phyloP scores from a whole-genome alignment of 2,113 vertebrate species.

The Engraulis encrasicolus region DNA sequence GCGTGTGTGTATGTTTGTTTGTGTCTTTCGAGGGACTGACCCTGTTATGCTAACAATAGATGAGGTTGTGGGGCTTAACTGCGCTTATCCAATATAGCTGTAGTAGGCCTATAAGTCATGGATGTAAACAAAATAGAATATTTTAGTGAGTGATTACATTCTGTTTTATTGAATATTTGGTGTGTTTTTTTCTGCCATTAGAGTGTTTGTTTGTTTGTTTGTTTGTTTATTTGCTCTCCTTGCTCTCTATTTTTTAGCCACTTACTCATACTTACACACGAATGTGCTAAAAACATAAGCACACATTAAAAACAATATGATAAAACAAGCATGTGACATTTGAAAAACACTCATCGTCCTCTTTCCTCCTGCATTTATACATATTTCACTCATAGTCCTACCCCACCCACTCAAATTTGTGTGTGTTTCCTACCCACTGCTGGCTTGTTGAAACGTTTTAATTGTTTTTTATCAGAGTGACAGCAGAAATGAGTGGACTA shows the following conservation, averaged over 20 bases:
- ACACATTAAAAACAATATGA: conserved; percentile 15
- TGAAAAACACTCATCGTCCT: not conserved
- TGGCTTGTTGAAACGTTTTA: conserved; percentile 63
- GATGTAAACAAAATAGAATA: not conserved
- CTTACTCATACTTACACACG: not conserved
- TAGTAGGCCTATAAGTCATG: not conserved
- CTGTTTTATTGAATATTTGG: not conserved
- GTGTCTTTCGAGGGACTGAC: too few relatives aligned
- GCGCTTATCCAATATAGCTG: not conserved
- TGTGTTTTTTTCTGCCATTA: not conserved
- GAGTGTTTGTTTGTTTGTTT: too few relatives aligned
- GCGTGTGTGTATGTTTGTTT: too few relatives aligned
- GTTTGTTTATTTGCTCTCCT: not conserved
- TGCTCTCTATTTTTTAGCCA: not conserved
- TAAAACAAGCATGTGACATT: not conserved
- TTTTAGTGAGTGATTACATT: not conserved
- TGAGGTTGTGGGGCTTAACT: not conserved
- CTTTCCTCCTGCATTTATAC: not conserved
- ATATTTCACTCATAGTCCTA: not conserved
- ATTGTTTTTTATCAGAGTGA: conserved; percentile 78
- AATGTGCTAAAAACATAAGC: not conserved
- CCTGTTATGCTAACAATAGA: conserved; percentile 16
- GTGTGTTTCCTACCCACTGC: conserved; percentile 41
- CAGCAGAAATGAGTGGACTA: conserved; percentile 74
- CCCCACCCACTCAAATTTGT: not conserved